Evolutionary conservation across 2,113 vertebrate genomes (phyloP), one percentile per base, ranked within the genome.

Genomic region (Solea senegalensis): DNA sequence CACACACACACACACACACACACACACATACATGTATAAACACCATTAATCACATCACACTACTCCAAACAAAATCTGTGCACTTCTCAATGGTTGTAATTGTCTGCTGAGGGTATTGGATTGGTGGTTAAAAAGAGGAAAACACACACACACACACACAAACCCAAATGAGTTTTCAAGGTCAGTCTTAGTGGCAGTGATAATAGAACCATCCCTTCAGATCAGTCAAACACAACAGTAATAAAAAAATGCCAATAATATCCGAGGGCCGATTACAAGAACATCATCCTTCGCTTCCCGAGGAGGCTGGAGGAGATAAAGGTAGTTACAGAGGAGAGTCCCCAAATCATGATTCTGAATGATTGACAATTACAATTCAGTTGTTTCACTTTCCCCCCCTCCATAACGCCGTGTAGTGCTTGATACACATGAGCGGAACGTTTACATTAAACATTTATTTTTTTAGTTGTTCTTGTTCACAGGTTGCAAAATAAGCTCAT

Each of bases 81-180:
- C 45, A 63, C 63, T 40, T 78, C 59, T 54, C 53, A 27, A 46
- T 28, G 46, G 72, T 55, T 74, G 71, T 83, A 86, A 89, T 89
- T 56, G 39, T 74, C 81, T 59, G 84, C 72, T 13, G 72, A 81
- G 78, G 63, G 52, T 74, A 89, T 82, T 90, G 84, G 74, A 89
- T 86, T 74, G 82, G 83, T 86, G 77, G 88, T 91, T 92, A 90
- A 92, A 71, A 41, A 77, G 76, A 87, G 74, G 70, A 88, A 91
- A 92, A 88, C 21, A 21, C 21, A 21, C 21, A 21, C 21, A 21
- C 21, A 21, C 21, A 21, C 21, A 21, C 21, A 21, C 21, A 21
- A 48, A 13, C 9, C 9, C 82, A 92, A 92, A 94, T 91, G 90
- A 93, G 88, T 85, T 93, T 90, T 86, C 89, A 93, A 93, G 91